phyloP scores from a whole-genome alignment of 2,113 vertebrate genomes.

The Microcebus murinus region DNA sequence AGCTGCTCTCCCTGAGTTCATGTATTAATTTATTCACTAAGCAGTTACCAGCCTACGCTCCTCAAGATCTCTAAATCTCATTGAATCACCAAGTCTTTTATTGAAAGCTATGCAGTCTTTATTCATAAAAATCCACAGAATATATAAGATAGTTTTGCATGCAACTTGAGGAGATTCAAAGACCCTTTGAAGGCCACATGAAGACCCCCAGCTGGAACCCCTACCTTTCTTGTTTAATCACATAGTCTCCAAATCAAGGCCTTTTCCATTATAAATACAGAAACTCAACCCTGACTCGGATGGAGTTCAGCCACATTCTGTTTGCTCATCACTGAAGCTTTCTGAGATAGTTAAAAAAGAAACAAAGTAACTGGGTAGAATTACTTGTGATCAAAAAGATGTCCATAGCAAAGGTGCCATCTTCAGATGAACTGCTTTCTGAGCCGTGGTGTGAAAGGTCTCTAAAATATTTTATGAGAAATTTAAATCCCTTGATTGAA shows the following conservation, averaged over 20 bases:
- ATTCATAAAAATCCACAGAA: not conserved
- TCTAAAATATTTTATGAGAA: constrained; percentile 40
- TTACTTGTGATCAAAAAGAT: not conserved
- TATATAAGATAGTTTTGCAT: not conserved
- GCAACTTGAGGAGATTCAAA: not conserved
- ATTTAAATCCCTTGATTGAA: constrained; percentile 61
- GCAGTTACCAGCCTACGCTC: not conserved
- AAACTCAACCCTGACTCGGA: not conserved
- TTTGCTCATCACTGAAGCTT: not conserved
- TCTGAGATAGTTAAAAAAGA: not conserved
- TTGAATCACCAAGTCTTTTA: not conserved
- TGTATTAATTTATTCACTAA: not conserved
- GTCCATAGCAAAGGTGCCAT: not conserved
- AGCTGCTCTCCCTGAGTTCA: not conserved
- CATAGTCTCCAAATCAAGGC: not conserved
- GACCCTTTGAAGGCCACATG: not conserved
- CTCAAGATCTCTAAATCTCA: not conserved
- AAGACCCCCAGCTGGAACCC: not conserved
- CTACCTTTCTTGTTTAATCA: not conserved
- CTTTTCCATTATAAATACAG: not conserved
- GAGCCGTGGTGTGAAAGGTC: constrained; percentile 21
- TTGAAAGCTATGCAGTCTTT: not conserved
- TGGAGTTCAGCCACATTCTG: not conserved
- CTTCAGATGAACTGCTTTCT: not conserved
- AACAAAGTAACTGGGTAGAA: not conserved